Conservation (phyloP, 2,113 vertebrate genomes). For the Murina feae region DNA sequence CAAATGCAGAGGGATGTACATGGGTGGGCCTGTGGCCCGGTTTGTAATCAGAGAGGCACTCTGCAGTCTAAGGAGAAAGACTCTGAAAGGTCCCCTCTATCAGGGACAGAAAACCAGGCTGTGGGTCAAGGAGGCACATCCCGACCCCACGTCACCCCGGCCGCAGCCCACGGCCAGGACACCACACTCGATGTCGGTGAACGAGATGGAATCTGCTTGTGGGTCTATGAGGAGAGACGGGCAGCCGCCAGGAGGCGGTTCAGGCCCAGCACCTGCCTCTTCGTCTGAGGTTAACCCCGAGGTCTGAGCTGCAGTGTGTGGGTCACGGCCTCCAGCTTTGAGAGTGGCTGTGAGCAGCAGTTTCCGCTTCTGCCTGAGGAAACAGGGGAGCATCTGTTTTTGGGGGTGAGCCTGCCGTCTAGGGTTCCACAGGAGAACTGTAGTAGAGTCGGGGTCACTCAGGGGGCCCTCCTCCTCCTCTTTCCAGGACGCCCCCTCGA, state of each 20-base stretch:
- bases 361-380: background rate
- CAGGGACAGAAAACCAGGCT: background rate
- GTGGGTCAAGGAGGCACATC: background rate
- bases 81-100: background rate
- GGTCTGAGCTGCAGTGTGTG: no score
- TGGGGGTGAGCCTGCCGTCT: background rate
- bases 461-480: background rate
- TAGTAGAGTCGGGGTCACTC: background rate
- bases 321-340: background rate
- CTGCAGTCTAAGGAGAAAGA: background rate
- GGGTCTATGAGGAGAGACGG: background rate
- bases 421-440: no score
- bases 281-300: background rate
- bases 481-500: background rate
- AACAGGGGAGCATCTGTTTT: no score
- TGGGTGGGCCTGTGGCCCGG: background rate
- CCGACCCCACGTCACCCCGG: background rate
- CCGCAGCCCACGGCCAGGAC: background rate
- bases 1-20: background rate
- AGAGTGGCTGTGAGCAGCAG: no score
- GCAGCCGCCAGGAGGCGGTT: background rate
- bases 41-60: background rate
- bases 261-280: background rate
- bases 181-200: background rate
- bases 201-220: background rate